Base-by-base conservation (phyloP, 1,140 invertebrate species). In the Micrasema longulum region DNA sequence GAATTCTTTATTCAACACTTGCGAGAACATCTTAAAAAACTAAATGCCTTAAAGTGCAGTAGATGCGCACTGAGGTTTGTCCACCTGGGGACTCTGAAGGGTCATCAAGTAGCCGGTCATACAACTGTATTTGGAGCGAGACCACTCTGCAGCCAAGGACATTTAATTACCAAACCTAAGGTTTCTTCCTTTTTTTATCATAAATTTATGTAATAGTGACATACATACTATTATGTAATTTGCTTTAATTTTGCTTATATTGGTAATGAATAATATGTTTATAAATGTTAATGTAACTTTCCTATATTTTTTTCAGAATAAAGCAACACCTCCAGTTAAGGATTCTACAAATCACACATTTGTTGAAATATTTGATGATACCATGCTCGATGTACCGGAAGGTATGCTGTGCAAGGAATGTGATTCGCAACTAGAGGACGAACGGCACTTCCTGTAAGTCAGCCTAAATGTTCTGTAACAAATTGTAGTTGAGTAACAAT, bases 61-160 rank as follows among this genome's bases (percentile, higher is more conserved):
- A 85, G 88, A 77, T 92, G 91, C 78, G 88, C 88, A 69, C 84
- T 92, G n/a, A 89, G 87, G 83, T 92, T 92, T 77, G 87, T 91
- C 14, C 89, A 91, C 77, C 89, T 89, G 70, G 88, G 89, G 81
- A 73, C 86, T 76, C 69, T 88, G 5, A 88, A 87, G 55, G 87
- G 87, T 71, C 87, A 88, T 74, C 80, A 83, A 69, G 81, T 87
- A 0, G 78, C 84, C 23, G 83, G 86, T 68, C 87, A 88, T 74
- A 77, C 77, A 11, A 78, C 80, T 0, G 78, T 83, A 1, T 78
- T 79, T 11, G 77, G 79, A 11, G 80, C 82, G 0, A 77, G 76
- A 2, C 79, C 82, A 12, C 73, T 85, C 12, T 85, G 82, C 64
- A 76, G 77, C 16, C 80, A 82, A 72, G 82, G 83, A 31, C 82